These are phyloP conservation scores for Rosalia funebris DNA, from an alignment of 2,888 invertebrate genomes.

Conservation along the genomic window DNA sequence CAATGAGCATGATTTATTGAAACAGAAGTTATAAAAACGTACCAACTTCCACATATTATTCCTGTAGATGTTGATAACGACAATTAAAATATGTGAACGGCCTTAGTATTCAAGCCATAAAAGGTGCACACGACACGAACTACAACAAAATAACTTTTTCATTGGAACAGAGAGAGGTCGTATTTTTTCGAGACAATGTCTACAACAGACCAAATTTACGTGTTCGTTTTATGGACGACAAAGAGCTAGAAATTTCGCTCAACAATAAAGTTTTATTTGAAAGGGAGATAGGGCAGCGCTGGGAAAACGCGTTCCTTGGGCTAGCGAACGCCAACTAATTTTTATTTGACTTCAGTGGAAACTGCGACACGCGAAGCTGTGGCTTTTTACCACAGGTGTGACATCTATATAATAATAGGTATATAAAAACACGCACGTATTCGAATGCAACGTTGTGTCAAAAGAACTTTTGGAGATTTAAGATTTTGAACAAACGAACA, in stretches of 20 bases:
- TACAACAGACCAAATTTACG: slow-evolving; percentile 6
- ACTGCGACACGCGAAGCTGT: too few species aligned
- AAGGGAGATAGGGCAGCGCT: neutral
- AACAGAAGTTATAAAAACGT: neutral
- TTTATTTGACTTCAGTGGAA: too few species aligned
- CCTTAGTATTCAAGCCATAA: slow-evolving; percentile 8
- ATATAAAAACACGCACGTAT: too few species aligned
- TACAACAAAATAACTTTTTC: slow-evolving; percentile 5
- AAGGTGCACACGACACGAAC: neutral
- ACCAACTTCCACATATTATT: neutral
- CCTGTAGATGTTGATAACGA: neutral
- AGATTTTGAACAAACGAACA: too few species aligned
- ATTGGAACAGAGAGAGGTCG: neutral
- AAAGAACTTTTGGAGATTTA: too few species aligned
- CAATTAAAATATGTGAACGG: slow-evolving; percentile 3
- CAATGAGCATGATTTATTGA: neutral
- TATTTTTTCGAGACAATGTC: slow-evolving; percentile 6
- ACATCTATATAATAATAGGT: too few species aligned
- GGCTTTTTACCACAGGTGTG: too few species aligned
- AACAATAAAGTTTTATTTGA: slow-evolving; percentile 10
- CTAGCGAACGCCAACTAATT: too few species aligned
- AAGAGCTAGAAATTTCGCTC: neutral
- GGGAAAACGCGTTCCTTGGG: neutral
- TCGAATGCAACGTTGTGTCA: too few species aligned
- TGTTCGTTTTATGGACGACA: neutral